Evolutionary conservation across 1,140 invertebrate species (phyloP).

Genomic region (Tetragnatha versicolor): DNA sequence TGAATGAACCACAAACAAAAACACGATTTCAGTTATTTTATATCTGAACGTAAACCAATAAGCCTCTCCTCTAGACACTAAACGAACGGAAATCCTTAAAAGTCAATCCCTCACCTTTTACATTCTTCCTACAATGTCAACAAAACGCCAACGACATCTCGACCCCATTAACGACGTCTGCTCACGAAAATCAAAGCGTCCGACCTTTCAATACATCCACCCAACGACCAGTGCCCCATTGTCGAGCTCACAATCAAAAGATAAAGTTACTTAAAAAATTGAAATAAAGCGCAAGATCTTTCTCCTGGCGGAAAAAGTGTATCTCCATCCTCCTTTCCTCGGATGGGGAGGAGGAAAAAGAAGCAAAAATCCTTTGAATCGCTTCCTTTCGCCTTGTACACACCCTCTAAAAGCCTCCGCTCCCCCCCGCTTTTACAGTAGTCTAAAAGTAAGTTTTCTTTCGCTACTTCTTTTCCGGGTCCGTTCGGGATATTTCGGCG

Average conservation of each 20-base stretch:
- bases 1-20: no score
- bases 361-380: constrained; percentile 48
- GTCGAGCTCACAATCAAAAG: constrained; percentile 12
- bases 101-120: no score
- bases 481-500: constrained; percentile 34
- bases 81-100: no score
- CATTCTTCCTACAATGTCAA: no score
- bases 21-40: no score
- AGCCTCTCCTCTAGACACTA: no score
- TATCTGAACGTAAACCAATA: no score
- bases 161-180: constrained; percentile 27
- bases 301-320: background rate
- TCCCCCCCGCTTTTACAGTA: background rate
- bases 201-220: constrained; percentile 27
- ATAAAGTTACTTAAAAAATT: constrained; percentile 31
- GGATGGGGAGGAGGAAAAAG: constrained; percentile 1
- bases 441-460: constrained; percentile 12
- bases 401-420: constrained; percentile 28
- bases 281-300: background rate
- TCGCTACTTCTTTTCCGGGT: constrained; percentile 3
- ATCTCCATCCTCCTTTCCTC: background rate
- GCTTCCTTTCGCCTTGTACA: constrained; percentile 25
- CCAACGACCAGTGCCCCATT: no score
- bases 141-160: no score
- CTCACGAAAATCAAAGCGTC: background rate